These are phyloP conservation scores for Paraplagusia blochii DNA, from an alignment of 2,113 vertebrate species.

Conservation along the genomic window DNA sequence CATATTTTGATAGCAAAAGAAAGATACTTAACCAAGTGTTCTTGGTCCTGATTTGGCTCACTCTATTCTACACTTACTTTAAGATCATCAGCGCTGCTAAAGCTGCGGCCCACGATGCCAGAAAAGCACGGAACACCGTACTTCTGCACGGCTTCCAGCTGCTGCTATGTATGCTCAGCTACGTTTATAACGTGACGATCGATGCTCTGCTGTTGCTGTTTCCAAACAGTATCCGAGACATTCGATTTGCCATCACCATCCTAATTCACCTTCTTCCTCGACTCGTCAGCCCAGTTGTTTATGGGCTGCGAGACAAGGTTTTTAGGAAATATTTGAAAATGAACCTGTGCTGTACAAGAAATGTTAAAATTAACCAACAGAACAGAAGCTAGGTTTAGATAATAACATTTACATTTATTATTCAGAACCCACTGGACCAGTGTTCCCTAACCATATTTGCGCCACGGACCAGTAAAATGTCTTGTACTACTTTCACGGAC, in stretches of 20 bases:
- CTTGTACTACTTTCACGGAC: no score
- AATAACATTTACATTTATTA: no score
- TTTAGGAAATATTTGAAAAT: slow-evolving; percentile 2
- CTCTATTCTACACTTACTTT: slow-evolving; percentile 56
- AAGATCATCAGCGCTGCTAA: slow-evolving; percentile 56
- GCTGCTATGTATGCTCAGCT: slow-evolving; percentile 64
- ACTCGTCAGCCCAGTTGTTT: neutral
- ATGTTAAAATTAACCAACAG: neutral
- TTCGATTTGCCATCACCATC: neutral
- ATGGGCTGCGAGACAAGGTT: neutral
- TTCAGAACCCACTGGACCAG: no score
- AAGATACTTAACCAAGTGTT: slow-evolving; percentile 14
- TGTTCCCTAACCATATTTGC: no score
- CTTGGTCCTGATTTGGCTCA: slow-evolving; percentile 51
- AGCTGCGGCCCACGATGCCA: slow-evolving; percentile 39
- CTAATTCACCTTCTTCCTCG: neutral
- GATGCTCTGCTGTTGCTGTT: neutral
- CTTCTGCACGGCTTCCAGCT: slow-evolving; percentile 68
- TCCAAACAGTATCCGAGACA: neutral
- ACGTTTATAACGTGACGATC: slow-evolving; percentile 5
- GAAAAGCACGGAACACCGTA: slow-evolving; percentile 69
- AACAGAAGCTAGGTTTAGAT: neutral
- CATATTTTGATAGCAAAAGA: slow-evolving; percentile 32
- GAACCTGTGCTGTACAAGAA: neutral
- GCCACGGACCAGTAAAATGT: no score